Evolutionary conservation across 1,140 invertebrate species (phyloP), one percentile per base, ranked within the genome.

Genomic region (Anoplolepis gracilipes): DNA sequence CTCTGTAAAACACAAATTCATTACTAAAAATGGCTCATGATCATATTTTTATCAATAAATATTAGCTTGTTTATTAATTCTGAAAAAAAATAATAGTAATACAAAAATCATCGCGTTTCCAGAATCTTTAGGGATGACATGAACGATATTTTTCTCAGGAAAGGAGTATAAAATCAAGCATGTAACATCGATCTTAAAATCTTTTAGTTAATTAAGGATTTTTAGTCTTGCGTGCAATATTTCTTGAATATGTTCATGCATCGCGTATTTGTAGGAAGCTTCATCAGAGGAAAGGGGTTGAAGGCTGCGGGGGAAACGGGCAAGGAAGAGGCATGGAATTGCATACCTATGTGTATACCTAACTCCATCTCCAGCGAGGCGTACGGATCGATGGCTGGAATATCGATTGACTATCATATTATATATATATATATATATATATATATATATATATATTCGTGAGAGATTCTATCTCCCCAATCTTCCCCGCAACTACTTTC

Each of bases 371-470:
- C 64, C 55, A 59, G 64, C 77, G 82, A 85, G 72, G 53, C 77
- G 82, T 85, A 62, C 59, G 25, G 84, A 90, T 88, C 89, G 88
- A 90, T 78, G 89, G 84, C 25, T 76, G 72, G 89, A 90, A 88
- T 90, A 91, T 90, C 89, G 90, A 90, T 90, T 85, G 79, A 88
- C 79, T 87, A 61, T 65, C 89, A 53, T 82, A n/a, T n/a, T n/a
- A n/a, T n/a, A n/a, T n/a, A n/a, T n/a, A n/a, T n/a, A n/a, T n/a
- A n/a, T n/a, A n/a, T n/a, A n/a, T n/a, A n/a, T n/a, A n/a, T n/a
- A n/a, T n/a, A n/a, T n/a, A n/a, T n/a, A n/a, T n/a, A n/a, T n/a
- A n/a, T n/a, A n/a, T n/a, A 86, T 86, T 64, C 78, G 19, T 73
- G 46, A n/a, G 33, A 84, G 69, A 77, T 87, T 81, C 61, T 53